Conservation (phyloP, 1,140 invertebrate genomes). For the Neodiprion virginianus region DNA sequence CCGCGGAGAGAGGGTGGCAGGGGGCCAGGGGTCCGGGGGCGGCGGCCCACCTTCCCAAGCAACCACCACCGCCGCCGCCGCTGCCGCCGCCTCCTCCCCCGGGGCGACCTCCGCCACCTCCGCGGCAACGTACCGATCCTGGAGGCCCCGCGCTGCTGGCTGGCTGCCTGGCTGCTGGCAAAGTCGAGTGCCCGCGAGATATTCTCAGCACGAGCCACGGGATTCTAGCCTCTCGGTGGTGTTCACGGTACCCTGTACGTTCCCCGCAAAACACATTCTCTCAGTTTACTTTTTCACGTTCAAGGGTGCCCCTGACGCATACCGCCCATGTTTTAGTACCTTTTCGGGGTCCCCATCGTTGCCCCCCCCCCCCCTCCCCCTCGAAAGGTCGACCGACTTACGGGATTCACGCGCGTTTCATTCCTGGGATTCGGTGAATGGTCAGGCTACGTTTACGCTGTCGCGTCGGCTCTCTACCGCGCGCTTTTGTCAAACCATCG, state of each 20-base stretch:
- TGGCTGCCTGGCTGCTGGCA: constrained; percentile 50
- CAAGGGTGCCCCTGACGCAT: neutral
- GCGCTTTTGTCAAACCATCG: too few species aligned
- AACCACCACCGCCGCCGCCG: constrained; percentile 30
- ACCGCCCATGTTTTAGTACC: too few species aligned
- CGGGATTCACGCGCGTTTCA: too few species aligned
- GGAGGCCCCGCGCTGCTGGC: constrained; percentile 32
- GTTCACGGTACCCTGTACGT: constrained; percentile 14
- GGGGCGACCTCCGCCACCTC: constrained; percentile 29
- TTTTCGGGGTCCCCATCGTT: too few species aligned
- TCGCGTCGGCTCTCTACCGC: too few species aligned
- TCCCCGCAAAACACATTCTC: neutral
- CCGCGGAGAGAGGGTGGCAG: constrained; percentile 22
- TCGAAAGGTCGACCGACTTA: too few species aligned
- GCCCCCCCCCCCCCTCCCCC: too few species aligned
- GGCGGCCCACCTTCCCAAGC: constrained; percentile 41
- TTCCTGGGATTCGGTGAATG: too few species aligned
- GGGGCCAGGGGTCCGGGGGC: constrained; percentile 42
- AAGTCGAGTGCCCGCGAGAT: constrained; percentile 61
- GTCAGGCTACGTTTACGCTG: too few species aligned
- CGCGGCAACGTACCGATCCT: constrained; percentile 3
- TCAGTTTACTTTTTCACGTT: neutral
- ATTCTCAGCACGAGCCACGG: constrained; percentile 57
- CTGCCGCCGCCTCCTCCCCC: constrained; percentile 36
- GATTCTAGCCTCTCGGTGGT: constrained; percentile 44